A percentile compares a stretch with the other conserved stretches of the same genome.
These are phyloP conservation scores for Drosophila seguyi DNA, from an alignment of 1,140 invertebrate species.

Conservation along the genomic window DNA sequence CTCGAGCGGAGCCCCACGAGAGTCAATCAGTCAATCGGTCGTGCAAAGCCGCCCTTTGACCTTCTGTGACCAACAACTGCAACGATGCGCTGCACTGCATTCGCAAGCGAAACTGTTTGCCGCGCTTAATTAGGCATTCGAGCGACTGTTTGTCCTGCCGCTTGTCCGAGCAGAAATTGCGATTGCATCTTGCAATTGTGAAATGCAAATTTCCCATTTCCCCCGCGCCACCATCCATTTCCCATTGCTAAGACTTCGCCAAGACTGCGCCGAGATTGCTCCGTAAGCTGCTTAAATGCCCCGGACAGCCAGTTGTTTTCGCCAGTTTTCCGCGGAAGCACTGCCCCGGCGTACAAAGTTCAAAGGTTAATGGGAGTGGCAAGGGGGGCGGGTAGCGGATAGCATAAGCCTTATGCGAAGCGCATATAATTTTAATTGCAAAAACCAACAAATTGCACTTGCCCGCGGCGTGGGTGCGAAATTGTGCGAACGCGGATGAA, in stretches of 20 bases:
- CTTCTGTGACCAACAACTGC: conserved; percentile 26
- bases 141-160: conserved; percentile 1
- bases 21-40: not conserved
- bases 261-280: not conserved
- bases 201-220: conserved; percentile 23
- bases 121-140: conserved; percentile 64
- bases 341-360: conserved; percentile 21
- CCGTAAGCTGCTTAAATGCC: conserved; percentile 32
- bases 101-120: conserved; percentile 34
- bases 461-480: conserved; percentile 9
- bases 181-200: conserved; percentile 14
- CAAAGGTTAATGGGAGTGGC: conserved; percentile 21
- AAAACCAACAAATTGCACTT: conserved; percentile 47
- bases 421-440: conserved; percentile 47
- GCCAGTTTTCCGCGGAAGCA: conserved; percentile 1
- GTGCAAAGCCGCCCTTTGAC: conserved; percentile 8
- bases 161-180: conserved; percentile 15
- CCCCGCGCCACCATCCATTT: not conserved
- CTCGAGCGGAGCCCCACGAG: not conserved
- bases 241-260: not conserved
- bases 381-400: not conserved
- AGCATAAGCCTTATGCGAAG: not conserved
- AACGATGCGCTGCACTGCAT: conserved; percentile 34
- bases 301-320: no score
- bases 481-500: not conserved